Conservation (phyloP, 1,140 invertebrate species). For the Brachionus rubens region DNA sequence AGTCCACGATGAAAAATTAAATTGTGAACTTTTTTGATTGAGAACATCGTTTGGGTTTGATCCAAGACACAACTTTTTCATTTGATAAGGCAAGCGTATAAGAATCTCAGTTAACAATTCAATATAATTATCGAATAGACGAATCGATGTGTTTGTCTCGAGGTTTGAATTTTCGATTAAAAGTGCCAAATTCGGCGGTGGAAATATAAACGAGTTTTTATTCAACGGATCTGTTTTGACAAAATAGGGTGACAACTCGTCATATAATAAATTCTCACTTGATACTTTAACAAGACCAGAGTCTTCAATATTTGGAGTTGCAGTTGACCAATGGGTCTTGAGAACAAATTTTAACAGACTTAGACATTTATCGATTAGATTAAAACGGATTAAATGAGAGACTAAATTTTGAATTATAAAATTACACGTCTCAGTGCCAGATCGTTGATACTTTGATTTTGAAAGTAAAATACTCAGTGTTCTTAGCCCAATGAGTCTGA, state of each 20-base stretch:
- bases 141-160: background rate
- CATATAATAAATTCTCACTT: background rate
- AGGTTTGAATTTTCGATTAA: conserved; percentile 3
- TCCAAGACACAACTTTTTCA: conserved; percentile 64
- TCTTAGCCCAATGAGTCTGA: background rate
- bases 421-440: conserved; percentile 22
- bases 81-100: conserved; percentile 79
- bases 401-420: conserved; percentile 33
- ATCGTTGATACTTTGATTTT: conserved; percentile 35
- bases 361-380: conserved; percentile 28
- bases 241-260: conserved; percentile 26
- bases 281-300: background rate
- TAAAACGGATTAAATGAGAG: background rate
- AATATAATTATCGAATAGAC: conserved; percentile 29
- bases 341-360: background rate
- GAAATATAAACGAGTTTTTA: conserved; percentile 37
- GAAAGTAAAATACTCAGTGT: conserved; percentile 59
- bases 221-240: conserved; percentile 30
- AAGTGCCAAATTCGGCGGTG: conserved; percentile 21
- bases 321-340: background rate
- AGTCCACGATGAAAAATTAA: conserved; percentile 66
- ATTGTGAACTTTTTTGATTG: background rate
- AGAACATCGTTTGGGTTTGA: background rate
- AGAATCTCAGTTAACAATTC: conserved; percentile 85
- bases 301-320: no score